These are phyloP conservation scores for Vimba vimba DNA, from an alignment of 2,113 vertebrate species.

Conservation along the genomic window DNA sequence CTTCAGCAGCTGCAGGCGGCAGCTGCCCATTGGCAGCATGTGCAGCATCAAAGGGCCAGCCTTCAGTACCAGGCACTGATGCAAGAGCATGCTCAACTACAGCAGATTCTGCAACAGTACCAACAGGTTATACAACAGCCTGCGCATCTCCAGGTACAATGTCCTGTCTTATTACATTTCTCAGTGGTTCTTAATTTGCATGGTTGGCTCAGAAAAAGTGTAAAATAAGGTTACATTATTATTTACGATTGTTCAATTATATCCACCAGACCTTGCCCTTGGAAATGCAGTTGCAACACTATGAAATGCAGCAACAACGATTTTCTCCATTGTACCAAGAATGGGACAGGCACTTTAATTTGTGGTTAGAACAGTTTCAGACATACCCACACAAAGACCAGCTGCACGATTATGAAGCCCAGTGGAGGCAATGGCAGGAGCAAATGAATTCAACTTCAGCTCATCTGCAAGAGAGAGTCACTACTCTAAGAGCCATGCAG, in stretches of 20 bases:
- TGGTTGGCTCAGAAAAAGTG: not conserved
- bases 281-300: slow-evolving; percentile 90
- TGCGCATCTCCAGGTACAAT: slow-evolving; percentile 84
- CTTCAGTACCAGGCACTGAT: slow-evolving; percentile 97
- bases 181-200: not conserved
- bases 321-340: slow-evolving; percentile 90
- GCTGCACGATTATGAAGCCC: slow-evolving; percentile 91
- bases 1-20: slow-evolving; percentile 92
- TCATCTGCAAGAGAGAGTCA: slow-evolving; percentile 88
- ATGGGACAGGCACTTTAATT: slow-evolving; percentile 88
- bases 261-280: slow-evolving; percentile 84
- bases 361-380: slow-evolving; percentile 94
- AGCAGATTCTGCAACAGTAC: slow-evolving; percentile 91
- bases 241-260: slow-evolving; percentile 50
- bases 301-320: slow-evolving; percentile 90
- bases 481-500: slow-evolving; percentile 85
- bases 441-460: slow-evolving; percentile 93
- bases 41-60: slow-evolving; percentile 90
- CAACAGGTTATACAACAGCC: slow-evolving; percentile 92
- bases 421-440: slow-evolving; percentile 97
- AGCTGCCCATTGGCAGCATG: slow-evolving; percentile 97
- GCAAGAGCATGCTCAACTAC: slow-evolving; percentile 93
- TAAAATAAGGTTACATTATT: not conserved
- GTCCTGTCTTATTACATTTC: not conserved
- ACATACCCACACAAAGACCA: slow-evolving; percentile 96